Percentiles rank a stretch among this genome's conserved stretches.
Conservation (phyloP, 2,113 vertebrate species). For the Nematolebias whitei region DNA sequence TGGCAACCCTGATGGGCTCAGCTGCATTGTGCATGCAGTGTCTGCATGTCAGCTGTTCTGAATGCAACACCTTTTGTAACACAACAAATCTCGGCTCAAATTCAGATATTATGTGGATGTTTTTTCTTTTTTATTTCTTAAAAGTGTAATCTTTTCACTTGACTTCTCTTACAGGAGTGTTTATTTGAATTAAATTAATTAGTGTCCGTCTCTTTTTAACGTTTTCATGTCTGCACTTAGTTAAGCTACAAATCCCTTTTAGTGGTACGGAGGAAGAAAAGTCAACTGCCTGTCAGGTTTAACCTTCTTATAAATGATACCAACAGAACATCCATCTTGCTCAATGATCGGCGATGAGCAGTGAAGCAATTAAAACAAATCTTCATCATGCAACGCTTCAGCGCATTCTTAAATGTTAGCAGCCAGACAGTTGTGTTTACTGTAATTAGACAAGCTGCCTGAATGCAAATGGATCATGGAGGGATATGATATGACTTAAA, state of each 20-base stretch:
- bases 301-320: conserved; percentile 40
- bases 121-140: neutral
- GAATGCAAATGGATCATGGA: conserved; percentile 19
- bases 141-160: neutral
- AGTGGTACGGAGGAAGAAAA: conserved; percentile 20
- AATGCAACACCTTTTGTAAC: no score
- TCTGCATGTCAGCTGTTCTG: no score
- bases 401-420: conserved; percentile 6
- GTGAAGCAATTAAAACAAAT: conserved; percentile 37
- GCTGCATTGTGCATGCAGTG: no score
- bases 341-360: conserved; percentile 33
- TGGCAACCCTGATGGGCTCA: no score
- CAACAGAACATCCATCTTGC: conserved; percentile 46
- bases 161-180: neutral
- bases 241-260: conserved; percentile 47
- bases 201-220: conserved; percentile 10
- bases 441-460: conserved; percentile 9
- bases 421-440: conserved; percentile 22
- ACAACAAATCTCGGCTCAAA: no score
- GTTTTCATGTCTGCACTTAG: conserved; percentile 31
- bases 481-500: conserved; percentile 16
- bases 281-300: conserved; percentile 42
- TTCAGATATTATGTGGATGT: no score
- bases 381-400: conserved; percentile 18
- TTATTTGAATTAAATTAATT: conserved; percentile 29